Evolutionary conservation across 92 coral and sea anemone species (phyloP), one percentile per base, ranked within the genome.

Genomic region (Desmophyllum pertusum): DNA sequence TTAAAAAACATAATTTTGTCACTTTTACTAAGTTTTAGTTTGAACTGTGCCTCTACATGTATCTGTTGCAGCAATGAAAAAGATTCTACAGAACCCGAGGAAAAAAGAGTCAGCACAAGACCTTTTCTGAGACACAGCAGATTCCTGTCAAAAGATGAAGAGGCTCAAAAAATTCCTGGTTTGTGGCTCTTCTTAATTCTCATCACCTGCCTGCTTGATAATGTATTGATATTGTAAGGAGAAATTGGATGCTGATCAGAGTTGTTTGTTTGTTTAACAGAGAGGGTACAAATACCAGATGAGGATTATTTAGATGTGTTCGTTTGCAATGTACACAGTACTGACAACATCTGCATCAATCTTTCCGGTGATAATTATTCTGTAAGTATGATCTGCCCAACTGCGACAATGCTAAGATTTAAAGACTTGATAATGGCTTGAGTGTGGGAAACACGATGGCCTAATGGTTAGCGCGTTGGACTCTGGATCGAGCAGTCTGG

Each of bases 291-390:
- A 69, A 55, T 96, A 35, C 99, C 99, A 19, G 89, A 93, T 42
- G 94, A 91, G 25, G 84, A 84, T 38, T 94, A 62, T 69, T 67
- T 96, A 31, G 99, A 96, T 71, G 91, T 96, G 15, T 83, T 88
- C 65, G 92, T 96, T 10, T 92, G 91, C 78, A 94, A 88, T 72
- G 89, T 96, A 4, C 87, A 89, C 57, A 93, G 95, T 78, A 94
- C 99, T 2, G 95, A 94, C 77, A 89, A 94, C 92, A 85, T 96
- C 45, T 92, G 89, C 50, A 93, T 92, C 48, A 88, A 88, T 81
- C 80, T 96, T 37, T 88, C 83, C 81, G 99, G 97, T 1, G 94
- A 91, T 40, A 93, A 94, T 9, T 90, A 92, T 38, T 90, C 98
- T 30, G 99, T 96, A 80, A 89, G 99, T 85, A 13, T 76, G 2